Conservation (phyloP, 2,113 vertebrate genomes). For the Microtus ochrogaster region DNA sequence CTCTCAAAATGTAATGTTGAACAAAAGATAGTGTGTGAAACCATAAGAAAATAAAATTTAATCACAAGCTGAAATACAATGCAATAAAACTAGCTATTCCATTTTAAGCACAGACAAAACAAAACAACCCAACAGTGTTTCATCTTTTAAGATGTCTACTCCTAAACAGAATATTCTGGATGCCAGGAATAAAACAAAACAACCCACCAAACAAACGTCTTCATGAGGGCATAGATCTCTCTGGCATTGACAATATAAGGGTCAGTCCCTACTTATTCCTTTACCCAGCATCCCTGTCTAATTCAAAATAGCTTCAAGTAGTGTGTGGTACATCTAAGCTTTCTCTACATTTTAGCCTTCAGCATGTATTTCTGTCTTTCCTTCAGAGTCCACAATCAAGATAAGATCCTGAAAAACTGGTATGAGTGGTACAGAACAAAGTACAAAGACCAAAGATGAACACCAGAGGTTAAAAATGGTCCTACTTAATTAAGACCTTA, state of each 20-base stretch:
- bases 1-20: constrained; percentile 56
- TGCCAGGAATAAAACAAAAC: constrained; percentile 27
- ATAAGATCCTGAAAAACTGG: background rate
- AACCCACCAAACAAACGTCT: background rate
- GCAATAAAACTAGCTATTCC: constrained; percentile 48
- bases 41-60: constrained; percentile 56
- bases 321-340: background rate
- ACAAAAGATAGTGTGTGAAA: constrained; percentile 45
- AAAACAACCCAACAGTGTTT: background rate
- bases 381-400: background rate
- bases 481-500: background rate
- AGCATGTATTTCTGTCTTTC: constrained; percentile 31
- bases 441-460: background rate
- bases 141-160: constrained; percentile 27
- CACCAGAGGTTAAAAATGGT: background rate
- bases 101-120: constrained; percentile 6
- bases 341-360: constrained; percentile 33
- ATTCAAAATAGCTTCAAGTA: background rate
- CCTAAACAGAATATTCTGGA: background rate
- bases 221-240: background rate
- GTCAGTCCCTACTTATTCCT: background rate
- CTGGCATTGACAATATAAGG: background rate
- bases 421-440: constrained; percentile 9
- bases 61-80: constrained; percentile 18
- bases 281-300: background rate